These are phyloP conservation scores for Sternarchorhynchus goeldii DNA, from an alignment of 2,797 vertebrate species.

Conservation along the genomic window DNA sequence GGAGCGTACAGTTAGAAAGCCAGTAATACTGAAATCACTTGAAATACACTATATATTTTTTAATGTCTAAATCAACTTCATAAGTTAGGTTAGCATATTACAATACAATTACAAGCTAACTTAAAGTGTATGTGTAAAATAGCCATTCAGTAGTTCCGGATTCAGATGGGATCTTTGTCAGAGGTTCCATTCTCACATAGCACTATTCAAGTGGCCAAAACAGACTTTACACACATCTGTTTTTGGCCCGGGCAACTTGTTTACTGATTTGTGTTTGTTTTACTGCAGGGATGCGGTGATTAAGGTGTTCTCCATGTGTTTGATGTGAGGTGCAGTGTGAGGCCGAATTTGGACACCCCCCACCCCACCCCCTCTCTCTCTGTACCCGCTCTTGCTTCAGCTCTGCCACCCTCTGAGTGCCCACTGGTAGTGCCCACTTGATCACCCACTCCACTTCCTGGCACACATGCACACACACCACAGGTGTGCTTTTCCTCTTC, in stretches of 20 bases:
- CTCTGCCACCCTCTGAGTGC: constrained; percentile 42
- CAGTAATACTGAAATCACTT: no score
- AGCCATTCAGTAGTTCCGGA: neutral
- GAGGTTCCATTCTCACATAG: constrained; percentile 35
- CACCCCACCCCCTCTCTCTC: neutral
- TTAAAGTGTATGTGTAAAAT: neutral
- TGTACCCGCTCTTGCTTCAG: constrained; percentile 38
- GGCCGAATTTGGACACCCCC: constrained; percentile 20
- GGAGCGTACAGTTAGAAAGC: no score
- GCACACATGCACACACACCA: constrained; percentile 34
- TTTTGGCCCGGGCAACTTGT: constrained; percentile 39
- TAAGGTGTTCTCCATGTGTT: constrained; percentile 67
- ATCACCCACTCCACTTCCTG: constrained; percentile 50
- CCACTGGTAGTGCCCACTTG: constrained; percentile 36
- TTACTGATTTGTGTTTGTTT: constrained; percentile 51
- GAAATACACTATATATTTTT: neutral
- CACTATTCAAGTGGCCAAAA: constrained; percentile 28
- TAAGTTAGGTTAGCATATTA: constrained; percentile 1
- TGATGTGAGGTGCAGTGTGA: constrained; percentile 60
- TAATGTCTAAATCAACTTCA: neutral
- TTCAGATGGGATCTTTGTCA: constrained; percentile 24
- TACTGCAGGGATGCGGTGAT: constrained; percentile 68
- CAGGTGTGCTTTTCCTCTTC: constrained; percentile 46
- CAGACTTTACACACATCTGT: constrained; percentile 45
- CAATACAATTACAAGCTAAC: neutral